Percentiles rank a stretch among this genome's conserved stretches.
Conservation (phyloP, 2,113 vertebrate genomes). For the Spermophilus dauricus region DNA sequence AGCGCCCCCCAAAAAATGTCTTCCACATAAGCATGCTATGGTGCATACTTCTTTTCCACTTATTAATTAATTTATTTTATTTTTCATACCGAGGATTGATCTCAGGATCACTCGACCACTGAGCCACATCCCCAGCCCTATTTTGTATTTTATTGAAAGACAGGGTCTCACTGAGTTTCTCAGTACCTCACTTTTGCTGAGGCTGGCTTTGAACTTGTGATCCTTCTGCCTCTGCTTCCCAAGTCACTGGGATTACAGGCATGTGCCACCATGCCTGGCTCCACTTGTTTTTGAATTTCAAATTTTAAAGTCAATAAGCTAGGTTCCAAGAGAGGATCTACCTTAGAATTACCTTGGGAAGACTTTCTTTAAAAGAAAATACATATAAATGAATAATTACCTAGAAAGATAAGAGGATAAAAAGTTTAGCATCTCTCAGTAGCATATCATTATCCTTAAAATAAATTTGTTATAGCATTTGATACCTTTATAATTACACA, state of each 20-base stretch:
- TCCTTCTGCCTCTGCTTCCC: too few relatives aligned
- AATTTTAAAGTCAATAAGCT: neutral
- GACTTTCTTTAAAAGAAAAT: neutral
- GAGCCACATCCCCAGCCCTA: too few relatives aligned
- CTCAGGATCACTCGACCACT: too few relatives aligned
- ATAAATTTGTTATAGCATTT: neutral
- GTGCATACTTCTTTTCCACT: neutral
- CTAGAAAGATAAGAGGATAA: neutral
- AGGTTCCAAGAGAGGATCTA: neutral
- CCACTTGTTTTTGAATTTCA: neutral
- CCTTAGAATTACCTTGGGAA: neutral
- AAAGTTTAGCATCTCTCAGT: neutral
- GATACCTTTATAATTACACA: neutral
- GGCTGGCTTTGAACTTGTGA: too few relatives aligned
- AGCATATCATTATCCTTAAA: neutral
- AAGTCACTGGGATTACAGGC: too few relatives aligned
- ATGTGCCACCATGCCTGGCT: too few relatives aligned
- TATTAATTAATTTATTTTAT: too few relatives aligned
- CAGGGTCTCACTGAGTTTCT: too few relatives aligned
- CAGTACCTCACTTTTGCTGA: too few relatives aligned
- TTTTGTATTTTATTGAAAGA: too few relatives aligned
- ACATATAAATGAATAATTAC: neutral
- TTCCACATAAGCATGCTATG: neutral
- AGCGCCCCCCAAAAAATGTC: neutral
- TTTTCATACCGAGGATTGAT: too few relatives aligned